Percentiles rank a stretch among this genome's conserved stretches.
Conservation (phyloP, 2,113 vertebrate genomes). For the Chaenocephalus aceratus region DNA sequence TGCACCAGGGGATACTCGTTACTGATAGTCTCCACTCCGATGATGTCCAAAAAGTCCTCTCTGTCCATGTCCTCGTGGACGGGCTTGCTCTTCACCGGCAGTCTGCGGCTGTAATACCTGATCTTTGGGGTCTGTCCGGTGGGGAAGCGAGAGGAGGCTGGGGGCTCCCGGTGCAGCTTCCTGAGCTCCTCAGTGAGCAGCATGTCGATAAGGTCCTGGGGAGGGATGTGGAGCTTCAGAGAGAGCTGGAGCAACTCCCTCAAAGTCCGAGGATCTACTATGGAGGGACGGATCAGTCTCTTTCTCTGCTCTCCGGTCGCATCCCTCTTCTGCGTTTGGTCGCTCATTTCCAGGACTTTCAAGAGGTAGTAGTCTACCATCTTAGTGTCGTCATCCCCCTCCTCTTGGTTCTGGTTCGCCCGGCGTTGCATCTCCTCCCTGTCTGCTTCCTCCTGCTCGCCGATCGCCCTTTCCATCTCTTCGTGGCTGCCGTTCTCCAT, state of each 20-base stretch:
- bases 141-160: slow-evolving; percentile 79
- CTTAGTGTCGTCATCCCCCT: slow-evolving; percentile 89
- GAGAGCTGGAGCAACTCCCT: slow-evolving; percentile 95
- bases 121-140: slow-evolving; percentile 86
- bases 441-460: slow-evolving; percentile 80
- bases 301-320: slow-evolving; percentile 82
- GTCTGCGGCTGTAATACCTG: slow-evolving; percentile 86
- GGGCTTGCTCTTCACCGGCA: slow-evolving; percentile 86
- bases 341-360: slow-evolving; percentile 88
- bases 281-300: slow-evolving; percentile 86
- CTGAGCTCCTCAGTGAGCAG: slow-evolving; percentile 90
- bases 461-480: slow-evolving; percentile 87
- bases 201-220: slow-evolving; percentile 96
- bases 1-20: slow-evolving; percentile 88
- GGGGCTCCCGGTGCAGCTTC: slow-evolving; percentile 85
- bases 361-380: slow-evolving; percentile 90
- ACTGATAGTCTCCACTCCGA: slow-evolving; percentile 89
- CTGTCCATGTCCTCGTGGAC: slow-evolving; percentile 90
- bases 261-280: slow-evolving; percentile 89
- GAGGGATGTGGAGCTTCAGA: slow-evolving; percentile 95
- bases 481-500: slow-evolving; percentile 92
- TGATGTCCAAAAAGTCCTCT: slow-evolving; percentile 93
- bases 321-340: slow-evolving; percentile 82
- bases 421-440: slow-evolving; percentile 87
- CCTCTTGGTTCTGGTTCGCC: slow-evolving; percentile 83